Conservation (phyloP, 2,113 vertebrate genomes). For the Ranitomeya variabilis region DNA sequence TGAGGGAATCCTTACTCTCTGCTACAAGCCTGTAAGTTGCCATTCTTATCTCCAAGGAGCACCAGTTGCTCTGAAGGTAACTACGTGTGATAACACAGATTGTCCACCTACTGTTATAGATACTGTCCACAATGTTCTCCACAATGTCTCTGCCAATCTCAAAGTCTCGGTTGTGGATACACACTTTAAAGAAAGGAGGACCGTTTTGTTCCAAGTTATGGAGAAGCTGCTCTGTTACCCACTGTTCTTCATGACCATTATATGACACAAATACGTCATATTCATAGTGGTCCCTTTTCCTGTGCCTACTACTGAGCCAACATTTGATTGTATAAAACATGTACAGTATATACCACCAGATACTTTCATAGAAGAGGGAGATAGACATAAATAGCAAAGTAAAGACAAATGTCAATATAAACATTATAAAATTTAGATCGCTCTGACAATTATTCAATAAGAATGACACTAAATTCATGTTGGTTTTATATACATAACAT, state of each 20-base stretch:
- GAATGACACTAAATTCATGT: constrained; percentile 9
- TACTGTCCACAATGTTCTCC: constrained; percentile 64
- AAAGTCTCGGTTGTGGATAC: constrained; percentile 64
- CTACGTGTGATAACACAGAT: constrained; percentile 62
- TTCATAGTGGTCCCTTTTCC: constrained; percentile 49
- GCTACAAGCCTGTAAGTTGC: constrained; percentile 60
- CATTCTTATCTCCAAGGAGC: constrained; percentile 62
- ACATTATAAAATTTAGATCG: constrained; percentile 45
- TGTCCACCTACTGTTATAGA: constrained; percentile 62
- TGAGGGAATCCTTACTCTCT: constrained; percentile 59
- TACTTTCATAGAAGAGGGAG: constrained; percentile 59
- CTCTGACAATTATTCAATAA: background rate
- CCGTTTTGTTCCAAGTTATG: constrained; percentile 62
- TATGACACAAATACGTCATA: constrained; percentile 66
- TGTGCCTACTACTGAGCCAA: constrained; percentile 57
- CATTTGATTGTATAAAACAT: constrained; percentile 58
- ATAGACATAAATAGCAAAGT: constrained; percentile 53
- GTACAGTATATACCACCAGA: constrained; percentile 61
- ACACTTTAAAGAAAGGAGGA: constrained; percentile 58
- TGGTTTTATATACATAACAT: constrained; percentile 39
- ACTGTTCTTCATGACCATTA: constrained; percentile 61
- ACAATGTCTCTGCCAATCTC: constrained; percentile 65
- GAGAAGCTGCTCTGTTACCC: constrained; percentile 61
- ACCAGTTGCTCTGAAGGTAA: constrained; percentile 65
- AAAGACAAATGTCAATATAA: constrained; percentile 40